Evolutionary conservation across 2,797 vertebrate species (phyloP), one percentile per base, ranked within the genome.

Genomic region (Cheirogaleus major): DNA sequence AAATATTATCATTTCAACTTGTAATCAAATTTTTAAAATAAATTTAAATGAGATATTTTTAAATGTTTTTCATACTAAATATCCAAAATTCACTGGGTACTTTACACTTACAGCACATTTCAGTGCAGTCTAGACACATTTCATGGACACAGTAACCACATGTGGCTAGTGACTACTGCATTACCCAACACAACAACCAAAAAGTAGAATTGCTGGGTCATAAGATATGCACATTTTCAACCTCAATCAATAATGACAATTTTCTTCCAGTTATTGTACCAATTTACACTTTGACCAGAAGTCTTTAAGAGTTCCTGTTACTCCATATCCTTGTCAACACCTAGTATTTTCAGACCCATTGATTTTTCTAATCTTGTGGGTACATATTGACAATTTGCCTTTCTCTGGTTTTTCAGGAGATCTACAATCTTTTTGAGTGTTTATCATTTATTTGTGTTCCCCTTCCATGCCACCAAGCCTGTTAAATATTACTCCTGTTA

Each of bases 231-330:
- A 84, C 38, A n/a, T 50, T 87, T 89, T 82, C 82, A 63, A 92
- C 72, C 43, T 85, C 89, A 75, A 43, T 75, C 65, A 48, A 50
- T 84, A 87, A 25, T 75, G 83, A 92, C 45, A 38, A n/a, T 38
- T 63, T 81, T 85, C 93, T 91, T 78, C 67, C 88, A 87, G 70
- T 78, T 70, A 82, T 50, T 91, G 32, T 48, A 83, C 70, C 69
- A 87, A 48, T 63, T 83, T 73, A 79, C 14, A 43, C 78, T 72
- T 83, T 63, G 61, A 78, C 32, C 45, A 83, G 61, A 88, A 79
- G 52, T 6, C 32, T 69, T 81, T 48, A 94, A 45, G 63, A 79
- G 12, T 88, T 48, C 41, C 63, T 72, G 43, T 50, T 73, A 41
- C 43, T 59, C 55, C 48, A 83, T 69, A 50, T 1, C 12, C 61